Evolutionary conservation across 1,140 invertebrate species (phyloP).

Genomic region (Cyphomyrmex costatus): DNA sequence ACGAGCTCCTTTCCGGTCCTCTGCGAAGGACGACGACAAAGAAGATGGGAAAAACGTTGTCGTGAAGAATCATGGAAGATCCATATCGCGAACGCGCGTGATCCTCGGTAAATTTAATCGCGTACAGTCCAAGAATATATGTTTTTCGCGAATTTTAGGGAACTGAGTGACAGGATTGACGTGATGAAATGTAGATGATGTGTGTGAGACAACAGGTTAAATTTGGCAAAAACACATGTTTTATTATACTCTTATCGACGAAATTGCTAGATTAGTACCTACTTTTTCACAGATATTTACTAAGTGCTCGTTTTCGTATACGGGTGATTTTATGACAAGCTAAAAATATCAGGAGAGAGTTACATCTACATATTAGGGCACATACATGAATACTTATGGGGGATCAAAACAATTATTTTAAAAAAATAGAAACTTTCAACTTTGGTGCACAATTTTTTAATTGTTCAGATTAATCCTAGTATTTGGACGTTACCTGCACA

Average conservation of each 20-base stretch:
- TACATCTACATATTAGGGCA: not conserved
- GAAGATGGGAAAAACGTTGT: constrained; percentile 40
- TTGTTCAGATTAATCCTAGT: not conserved
- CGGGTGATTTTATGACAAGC: not conserved
- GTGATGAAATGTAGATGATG: constrained; percentile 30
- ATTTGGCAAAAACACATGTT: constrained; percentile 28
- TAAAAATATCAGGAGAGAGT: constrained; percentile 4
- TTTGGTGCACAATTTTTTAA: not conserved
- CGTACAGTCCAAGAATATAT: not conserved
- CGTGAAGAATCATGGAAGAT: constrained; percentile 9
- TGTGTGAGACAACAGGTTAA: constrained; percentile 22
- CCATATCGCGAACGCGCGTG: not conserved
- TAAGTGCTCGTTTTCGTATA: not conserved
- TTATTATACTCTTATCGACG: constrained; percentile 38
- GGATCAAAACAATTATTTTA: too few species aligned
- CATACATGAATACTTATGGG: too few species aligned
- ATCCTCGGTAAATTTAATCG: not conserved
- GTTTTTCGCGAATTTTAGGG: not conserved
- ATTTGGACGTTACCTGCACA: not conserved
- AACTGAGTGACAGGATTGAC: not conserved
- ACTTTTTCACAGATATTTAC: constrained; percentile 11
- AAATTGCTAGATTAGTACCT: not conserved
- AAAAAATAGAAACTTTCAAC: not conserved
- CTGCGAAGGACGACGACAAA: constrained; percentile 69
- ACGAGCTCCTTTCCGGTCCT: constrained; percentile 51